A percentile compares a stretch with the other conserved stretches of the same genome.
Conservation (phyloP, 2,113 vertebrate species). For the Sarotherodon lohbergeri region DNA sequence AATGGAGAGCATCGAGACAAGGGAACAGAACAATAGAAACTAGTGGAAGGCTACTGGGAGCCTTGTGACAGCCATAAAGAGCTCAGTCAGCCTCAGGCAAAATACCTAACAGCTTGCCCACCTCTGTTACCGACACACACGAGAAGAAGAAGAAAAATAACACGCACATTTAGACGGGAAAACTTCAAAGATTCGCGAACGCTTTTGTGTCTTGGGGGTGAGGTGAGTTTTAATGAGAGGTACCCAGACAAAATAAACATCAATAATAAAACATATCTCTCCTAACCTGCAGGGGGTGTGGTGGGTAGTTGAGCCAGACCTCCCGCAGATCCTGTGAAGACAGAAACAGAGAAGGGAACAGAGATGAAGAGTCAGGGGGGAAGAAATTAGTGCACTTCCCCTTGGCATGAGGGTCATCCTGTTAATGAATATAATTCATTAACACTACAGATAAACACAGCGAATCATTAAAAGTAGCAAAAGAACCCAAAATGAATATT, state of each 20-base stretch:
- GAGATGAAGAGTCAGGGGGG: neutral
- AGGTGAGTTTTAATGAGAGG: slow-evolving; percentile 40
- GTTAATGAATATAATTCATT: neutral
- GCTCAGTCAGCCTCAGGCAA: slow-evolving; percentile 6
- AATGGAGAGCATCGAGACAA: slow-evolving; percentile 10
- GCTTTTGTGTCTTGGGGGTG: slow-evolving; percentile 1
- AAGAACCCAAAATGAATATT: neutral
- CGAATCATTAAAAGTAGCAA: neutral
- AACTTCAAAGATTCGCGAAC: slow-evolving; percentile 24
- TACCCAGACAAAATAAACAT: slow-evolving; percentile 37
- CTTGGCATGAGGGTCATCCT: neutral
- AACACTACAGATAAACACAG: neutral
- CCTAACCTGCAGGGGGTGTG: slow-evolving; percentile 96
- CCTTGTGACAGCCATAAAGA: slow-evolving; percentile 22
- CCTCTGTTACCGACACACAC: neutral
- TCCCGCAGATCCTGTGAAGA: slow-evolving; percentile 85
- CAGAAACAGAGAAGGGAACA: neutral
- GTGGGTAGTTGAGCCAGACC: slow-evolving; percentile 98
- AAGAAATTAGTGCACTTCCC: neutral
- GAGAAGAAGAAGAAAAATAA: neutral
- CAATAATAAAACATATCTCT: slow-evolving; percentile 26
- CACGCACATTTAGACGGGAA: neutral
- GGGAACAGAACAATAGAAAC: slow-evolving; percentile 11
- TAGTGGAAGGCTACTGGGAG: neutral
- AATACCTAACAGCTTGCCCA: slow-evolving; percentile 12